Evolutionary conservation across 2,888 invertebrate genomes (phyloP), one percentile per base, ranked within the genome.

Genomic region (Amblyteles armatorius): DNA sequence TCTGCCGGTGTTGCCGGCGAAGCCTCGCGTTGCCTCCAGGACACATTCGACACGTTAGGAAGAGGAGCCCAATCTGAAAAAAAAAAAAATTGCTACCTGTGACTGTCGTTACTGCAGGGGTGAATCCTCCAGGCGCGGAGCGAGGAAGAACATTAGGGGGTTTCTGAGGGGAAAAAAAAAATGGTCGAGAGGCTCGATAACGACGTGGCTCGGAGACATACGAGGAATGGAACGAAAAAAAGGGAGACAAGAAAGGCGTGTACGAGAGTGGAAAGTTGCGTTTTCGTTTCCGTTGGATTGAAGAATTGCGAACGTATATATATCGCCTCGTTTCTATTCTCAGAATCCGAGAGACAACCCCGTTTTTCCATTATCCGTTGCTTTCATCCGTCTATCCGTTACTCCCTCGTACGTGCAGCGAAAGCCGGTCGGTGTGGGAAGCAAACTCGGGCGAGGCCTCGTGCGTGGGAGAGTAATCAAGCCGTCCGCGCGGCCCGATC

Each of bases 1-100:
- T 22, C 36, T n/a, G 2, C 33, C 19, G 65, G 36, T 40, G 22
- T 60, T 60, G 50, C 48, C 44, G 60, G 55, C 16, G 29, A 73
- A 67, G 19, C 67, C 67, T n/a, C 29, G 16, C 13, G 13, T 11
- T 26, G 16, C 13, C 26, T 22, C 55, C 29, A 33, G 40, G 40
- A 57, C 72, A 44, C 44, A 33, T 60, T 5, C 13, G 4, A 9
- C 36, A 4, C 36, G 9, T 36, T 2, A 19, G 22, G n/a, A 2
- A 19, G 26, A 29, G 13, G 33, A 16, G 13, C 40, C 67, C 7
- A 16, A 33, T 36, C 7, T 29, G n/a, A 36, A 55, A 29, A 52
- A 40, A 57, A 73, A 69, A 60, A 50, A 60, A 69, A 74, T 74
- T 81, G 74, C 60, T 44, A 74, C 68, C 44, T 68, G 74, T 50